Base-by-base conservation (phyloP, 2,113 vertebrate genomes). In the Platichthys stellatus region DNA sequence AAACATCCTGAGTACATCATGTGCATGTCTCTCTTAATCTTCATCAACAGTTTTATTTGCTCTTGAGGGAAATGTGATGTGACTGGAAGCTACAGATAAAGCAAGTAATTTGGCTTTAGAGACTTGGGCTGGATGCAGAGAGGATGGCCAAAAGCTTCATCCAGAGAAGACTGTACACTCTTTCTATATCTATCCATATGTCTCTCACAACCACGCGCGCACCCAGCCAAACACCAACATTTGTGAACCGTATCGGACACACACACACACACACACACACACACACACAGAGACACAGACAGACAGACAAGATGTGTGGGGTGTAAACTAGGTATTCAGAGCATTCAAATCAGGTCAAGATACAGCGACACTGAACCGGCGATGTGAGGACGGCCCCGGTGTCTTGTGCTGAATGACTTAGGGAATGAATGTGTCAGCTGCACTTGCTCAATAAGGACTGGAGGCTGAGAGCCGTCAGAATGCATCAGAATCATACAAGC, bases 341-440 rank as follows among this genome's bases (percentile, higher is more conserved):
- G 69, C 59, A 63, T 69, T 40, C 8, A 31, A 85, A 85, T 83
- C 49, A 74, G 77, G 80, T 75, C 69, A 78, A 70, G 65, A 82
- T 51, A 31, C 40, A 72, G 57, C 68, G 65, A 69, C 65, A 76
- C 56, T 47, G 58, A 85, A 75, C 63, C 35, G 68, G 65, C 64
- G 80, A 87, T 74, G 69, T 49, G 69, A 86, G 78, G 69, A 54
- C 75, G 70, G 67, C 63, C 6, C 6, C 57, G 80, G 72, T 8
- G 35, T 65, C 9, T 71, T 18, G 49, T 26, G 65, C 51, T 87
- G 72, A 85, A 72, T 79, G 82, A 72, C 71, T 85, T 47, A 58
- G 57, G 71, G 67, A 85, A 83, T 83, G 24, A 83, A 85, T 76
- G 72, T 70, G 82, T 89, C 85, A 85, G 88, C 80, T 87, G 88